Conservation (phyloP, 2,888 invertebrate genomes). For the Cotesia congregata region DNA sequence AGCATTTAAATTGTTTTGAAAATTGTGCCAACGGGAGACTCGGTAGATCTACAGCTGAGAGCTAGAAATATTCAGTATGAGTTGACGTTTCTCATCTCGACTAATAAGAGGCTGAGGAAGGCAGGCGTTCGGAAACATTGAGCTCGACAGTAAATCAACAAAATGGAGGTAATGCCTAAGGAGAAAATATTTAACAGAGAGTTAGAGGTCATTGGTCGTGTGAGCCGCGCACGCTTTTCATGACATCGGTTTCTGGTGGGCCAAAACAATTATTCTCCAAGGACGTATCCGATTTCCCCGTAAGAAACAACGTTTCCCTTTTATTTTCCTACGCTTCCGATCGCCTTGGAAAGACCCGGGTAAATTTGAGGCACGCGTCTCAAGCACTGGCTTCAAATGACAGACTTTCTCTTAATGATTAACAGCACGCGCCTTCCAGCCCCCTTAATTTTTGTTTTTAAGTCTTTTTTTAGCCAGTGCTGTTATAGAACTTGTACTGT, state of each 20-base stretch:
- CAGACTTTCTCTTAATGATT: constrained; percentile 48
- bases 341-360: not conserved
- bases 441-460: not conserved
- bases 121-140: not conserved
- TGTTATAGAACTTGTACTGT: no score
- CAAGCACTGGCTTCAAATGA: constrained; percentile 31
- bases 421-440: constrained; percentile 45
- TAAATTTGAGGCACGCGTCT: constrained; percentile 36
- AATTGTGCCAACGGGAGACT: not conserved
- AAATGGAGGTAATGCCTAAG: not conserved
- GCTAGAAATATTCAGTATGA: not conserved
- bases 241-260: constrained; percentile 10
- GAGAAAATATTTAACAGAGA: not conserved
- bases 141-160: not conserved
- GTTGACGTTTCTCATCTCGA: not conserved
- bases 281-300: constrained; percentile 3
- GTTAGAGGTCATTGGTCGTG: constrained; percentile 38
- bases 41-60: not conserved
- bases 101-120: not conserved
- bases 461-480: no score
- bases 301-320: not conserved
- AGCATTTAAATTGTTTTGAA: not conserved
- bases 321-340: not conserved
- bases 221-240: constrained; percentile 17
- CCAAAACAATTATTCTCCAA: not conserved